Evolutionary conservation across 1,140 invertebrate species (phyloP).

Genomic region (Halictus rubicundus): DNA sequence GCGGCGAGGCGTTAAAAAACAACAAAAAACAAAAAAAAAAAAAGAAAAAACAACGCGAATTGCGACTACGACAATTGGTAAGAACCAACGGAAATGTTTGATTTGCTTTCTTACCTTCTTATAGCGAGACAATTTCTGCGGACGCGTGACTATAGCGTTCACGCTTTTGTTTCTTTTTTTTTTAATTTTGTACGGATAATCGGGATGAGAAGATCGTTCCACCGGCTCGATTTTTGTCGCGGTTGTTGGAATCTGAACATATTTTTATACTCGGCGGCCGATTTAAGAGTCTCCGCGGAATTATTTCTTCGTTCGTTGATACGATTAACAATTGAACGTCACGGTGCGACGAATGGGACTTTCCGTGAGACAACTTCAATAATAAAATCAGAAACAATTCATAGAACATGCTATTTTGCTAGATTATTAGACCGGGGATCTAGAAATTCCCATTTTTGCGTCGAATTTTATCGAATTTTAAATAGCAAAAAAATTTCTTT

Average conservation of each 20-base stretch:
- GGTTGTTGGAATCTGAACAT: slow-evolving; percentile 5
- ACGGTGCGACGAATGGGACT: no score
- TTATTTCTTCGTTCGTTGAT: not conserved
- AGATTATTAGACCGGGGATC: no score
- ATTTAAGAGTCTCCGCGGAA: not conserved
- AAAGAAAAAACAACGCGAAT: not conserved
- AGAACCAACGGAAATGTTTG: not conserved
- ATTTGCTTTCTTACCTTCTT: slow-evolving; percentile 13
- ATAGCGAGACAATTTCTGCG: not conserved
- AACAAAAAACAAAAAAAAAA: no score
- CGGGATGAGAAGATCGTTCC: not conserved
- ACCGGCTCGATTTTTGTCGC: slow-evolving; percentile 4
- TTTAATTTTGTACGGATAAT: not conserved
- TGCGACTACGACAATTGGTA: slow-evolving; percentile 16
- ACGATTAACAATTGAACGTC: no score
- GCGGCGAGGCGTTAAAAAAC: slow-evolving; percentile 24
- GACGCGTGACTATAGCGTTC: not conserved
- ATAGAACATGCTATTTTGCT: no score
- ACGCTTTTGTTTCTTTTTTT: not conserved
- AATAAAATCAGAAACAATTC: no score
- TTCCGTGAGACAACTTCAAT: no score
- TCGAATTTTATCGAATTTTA: no score
- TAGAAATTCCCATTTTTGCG: no score
- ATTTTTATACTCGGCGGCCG: slow-evolving; percentile 2
- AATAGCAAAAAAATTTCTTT: no score